phyloP scores from a whole-genome alignment of 2,797 vertebrate species.

The Sphenodon punctatus region DNA sequence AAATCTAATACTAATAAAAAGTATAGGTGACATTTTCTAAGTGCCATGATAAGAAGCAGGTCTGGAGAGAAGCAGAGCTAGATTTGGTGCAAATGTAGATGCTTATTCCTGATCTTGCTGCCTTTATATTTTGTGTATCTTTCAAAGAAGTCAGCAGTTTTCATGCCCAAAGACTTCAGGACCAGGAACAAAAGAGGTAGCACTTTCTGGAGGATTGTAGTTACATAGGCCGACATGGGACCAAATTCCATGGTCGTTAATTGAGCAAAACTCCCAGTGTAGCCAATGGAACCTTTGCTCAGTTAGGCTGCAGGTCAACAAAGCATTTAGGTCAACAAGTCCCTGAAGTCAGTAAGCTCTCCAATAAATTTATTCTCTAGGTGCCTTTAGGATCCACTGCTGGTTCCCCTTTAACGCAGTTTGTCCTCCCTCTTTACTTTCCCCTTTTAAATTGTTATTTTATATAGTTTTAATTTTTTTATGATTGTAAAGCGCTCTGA shows the following conservation, averaged over 20 bases:
- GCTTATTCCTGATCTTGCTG: not conserved
- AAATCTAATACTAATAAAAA: no score
- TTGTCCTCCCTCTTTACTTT: no score
- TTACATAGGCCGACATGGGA: not conserved
- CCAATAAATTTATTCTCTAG: no score
- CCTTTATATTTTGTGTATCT: not conserved
- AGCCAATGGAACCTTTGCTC: not conserved
- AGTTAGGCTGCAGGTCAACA: not conserved
- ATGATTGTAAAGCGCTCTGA: no score
- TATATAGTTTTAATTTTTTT: no score
- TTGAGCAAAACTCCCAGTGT: not conserved
- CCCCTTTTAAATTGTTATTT: no score
- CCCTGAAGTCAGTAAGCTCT: no score
- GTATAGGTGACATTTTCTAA: slow-evolving; percentile 28
- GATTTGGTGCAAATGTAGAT: not conserved
- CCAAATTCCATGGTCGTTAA: not conserved
- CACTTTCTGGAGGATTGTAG: not conserved
- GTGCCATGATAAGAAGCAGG: slow-evolving; percentile 19
- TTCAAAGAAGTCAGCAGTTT: not conserved
- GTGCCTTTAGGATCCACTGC: no score
- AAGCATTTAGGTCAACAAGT: not conserved
- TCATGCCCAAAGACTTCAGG: accelerated
- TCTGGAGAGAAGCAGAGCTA: slow-evolving; percentile 27
- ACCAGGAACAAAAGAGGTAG: not conserved
- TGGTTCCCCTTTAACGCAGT: no score